phyloP scores from a whole-genome alignment of 1,140 invertebrate genomes.

The Drosophila lacteicornis region DNA sequence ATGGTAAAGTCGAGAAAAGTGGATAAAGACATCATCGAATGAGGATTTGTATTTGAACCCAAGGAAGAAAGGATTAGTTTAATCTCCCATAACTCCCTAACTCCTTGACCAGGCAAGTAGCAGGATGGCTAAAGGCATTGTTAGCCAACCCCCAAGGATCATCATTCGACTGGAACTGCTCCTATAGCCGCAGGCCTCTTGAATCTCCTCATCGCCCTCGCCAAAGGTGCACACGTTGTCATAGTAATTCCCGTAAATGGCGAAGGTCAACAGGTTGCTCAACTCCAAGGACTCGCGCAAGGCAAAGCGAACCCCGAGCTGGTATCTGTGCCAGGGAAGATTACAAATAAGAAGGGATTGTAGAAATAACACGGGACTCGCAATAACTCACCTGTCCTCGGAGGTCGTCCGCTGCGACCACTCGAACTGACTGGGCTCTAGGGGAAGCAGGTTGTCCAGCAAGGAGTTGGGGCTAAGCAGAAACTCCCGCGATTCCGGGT shows the following conservation, averaged over 20 bases:
- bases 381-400: conserved; percentile 16
- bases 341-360: not conserved
- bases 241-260: conserved; percentile 74
- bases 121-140: not conserved
- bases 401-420: conserved; percentile 30
- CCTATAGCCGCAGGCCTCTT: conserved; percentile 41
- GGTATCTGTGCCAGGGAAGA: conserved; percentile 28
- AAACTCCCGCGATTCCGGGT: conserved; percentile 35
- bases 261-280: conserved; percentile 63
- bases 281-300: conserved; percentile 20
- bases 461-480: conserved; percentile 63
- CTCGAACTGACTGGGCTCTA: conserved; percentile 52
- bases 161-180: not conserved
- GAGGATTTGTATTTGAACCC: too few species aligned
- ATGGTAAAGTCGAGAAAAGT: too few species aligned
- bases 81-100: too few species aligned
- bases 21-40: too few species aligned
- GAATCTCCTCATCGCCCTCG: conserved; percentile 6
- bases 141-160: not conserved
- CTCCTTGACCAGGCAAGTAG: not conserved
- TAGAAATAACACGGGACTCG: too few species aligned
- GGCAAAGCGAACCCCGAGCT: conserved; percentile 30
- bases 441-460: conserved; percentile 57
- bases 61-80: too few species aligned
- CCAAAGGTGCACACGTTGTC: conserved; percentile 57